Evolutionary conservation across 2,797 vertebrate genomes (phyloP).

Genomic region (Lepus oiostolus): DNA sequence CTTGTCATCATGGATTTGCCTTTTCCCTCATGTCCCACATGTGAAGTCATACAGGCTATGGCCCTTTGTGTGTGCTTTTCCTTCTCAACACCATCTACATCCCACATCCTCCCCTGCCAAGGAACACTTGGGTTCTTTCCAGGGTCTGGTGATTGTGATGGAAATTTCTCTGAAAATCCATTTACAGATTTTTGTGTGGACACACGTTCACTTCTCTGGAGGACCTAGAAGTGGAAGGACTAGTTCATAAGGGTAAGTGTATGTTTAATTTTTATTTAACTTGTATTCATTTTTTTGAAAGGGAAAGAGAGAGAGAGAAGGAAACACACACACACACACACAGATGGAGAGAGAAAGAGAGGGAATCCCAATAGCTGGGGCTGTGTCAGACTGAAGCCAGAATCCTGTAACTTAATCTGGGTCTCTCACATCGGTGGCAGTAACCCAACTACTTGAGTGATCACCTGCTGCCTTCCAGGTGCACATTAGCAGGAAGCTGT

Average conservation of each 20-base stretch:
- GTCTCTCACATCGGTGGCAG: too few relatives aligned
- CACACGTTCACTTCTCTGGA: not conserved
- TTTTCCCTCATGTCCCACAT: not conserved
- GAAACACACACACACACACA: too few relatives aligned
- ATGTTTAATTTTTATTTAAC: not conserved
- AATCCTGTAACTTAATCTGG: too few relatives aligned
- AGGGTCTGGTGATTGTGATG: not conserved
- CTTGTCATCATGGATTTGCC: not conserved
- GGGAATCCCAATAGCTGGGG: too few relatives aligned
- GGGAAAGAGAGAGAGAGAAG: too few relatives aligned
- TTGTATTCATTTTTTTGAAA: too few relatives aligned
- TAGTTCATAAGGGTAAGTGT: not conserved
- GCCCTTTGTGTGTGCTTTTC: not conserved
- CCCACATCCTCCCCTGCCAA: not conserved
- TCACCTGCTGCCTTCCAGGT: too few relatives aligned
- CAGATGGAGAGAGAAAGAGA: too few relatives aligned
- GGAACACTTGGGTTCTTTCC: not conserved
- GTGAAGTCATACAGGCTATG: not conserved
- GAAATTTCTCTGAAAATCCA: slow-evolving; percentile 21
- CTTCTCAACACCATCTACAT: not conserved
- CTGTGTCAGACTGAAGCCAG: too few relatives aligned
- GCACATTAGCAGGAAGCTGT: too few relatives aligned
- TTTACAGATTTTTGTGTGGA: not conserved
- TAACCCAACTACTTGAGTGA: too few relatives aligned
- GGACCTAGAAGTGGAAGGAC: not conserved